Base-by-base conservation (phyloP, 1,140 invertebrate species). In the Tribolium madens region DNA sequence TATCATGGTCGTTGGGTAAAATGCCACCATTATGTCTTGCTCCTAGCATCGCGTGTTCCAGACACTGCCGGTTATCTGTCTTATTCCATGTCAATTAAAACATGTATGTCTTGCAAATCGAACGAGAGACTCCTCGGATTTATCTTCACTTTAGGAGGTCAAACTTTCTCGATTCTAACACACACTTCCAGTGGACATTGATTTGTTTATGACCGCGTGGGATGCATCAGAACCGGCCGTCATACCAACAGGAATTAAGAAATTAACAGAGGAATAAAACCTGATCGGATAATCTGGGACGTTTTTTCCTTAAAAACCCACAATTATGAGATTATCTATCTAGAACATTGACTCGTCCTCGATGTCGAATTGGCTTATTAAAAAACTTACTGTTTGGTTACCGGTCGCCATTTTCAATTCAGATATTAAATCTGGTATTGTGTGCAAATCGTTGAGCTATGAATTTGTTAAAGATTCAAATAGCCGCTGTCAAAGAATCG, bases 1-100 rank as follows among this genome's bases (percentile, higher is more conserved):
- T 75, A 74, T 78, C 73, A 75, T 75, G 64, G 15, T 52, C 64
- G 73, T 31, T 52, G 36, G 76, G 71, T 50, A 73, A 78, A 78
- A 75, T 70, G 72, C 72, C 57, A 78, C 71, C 48, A 47, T 78
- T 64, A 76, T 64, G 57, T 77, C 48, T 73, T 72, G 52, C 71
- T 73, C 13, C 21, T 73, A 70, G 71, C 50, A 73, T 77, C 73
- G 71, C 76, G 76, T 77, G 76, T 73, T 68, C 33, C 60, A 73
- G 53, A 46, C 52, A 68, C 57, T 53, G 60, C 71, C 53, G 57
- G 50, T 73, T 77, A 57, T 73, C 76, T 72, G 70, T 73, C 76
- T 73, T 77, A 77, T 73, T 77, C 52, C 46, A 70, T 48, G 76
- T 68, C 76, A 78, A 75, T 78, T 75, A 78, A 74, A 75, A 13